phyloP scores from a whole-genome alignment of 2,113 vertebrate genomes.

The Ceratotherium simum region DNA sequence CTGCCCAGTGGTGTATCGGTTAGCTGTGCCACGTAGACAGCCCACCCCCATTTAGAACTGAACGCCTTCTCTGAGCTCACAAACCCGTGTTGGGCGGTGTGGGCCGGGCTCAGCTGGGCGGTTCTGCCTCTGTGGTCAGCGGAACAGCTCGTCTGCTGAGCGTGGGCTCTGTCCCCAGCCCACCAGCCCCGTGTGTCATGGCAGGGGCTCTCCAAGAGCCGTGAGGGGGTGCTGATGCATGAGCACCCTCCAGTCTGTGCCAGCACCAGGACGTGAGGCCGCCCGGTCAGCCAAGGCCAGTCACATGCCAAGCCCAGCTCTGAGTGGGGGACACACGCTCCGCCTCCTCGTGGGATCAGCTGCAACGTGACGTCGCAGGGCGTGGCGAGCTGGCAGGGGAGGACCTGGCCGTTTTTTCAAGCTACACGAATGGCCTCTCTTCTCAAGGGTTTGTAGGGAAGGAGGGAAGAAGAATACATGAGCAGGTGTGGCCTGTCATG shows the following conservation, averaged over 20 bases:
- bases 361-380: too few species aligned
- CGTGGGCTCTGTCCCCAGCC: neutral
- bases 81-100: accelerated
- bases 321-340: neutral
- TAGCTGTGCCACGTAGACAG: too few species aligned
- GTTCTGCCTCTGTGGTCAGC: too few species aligned
- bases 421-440: neutral
- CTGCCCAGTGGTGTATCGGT: too few species aligned
- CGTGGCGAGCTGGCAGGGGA: neutral
- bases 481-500: accelerated
- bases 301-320: neutral
- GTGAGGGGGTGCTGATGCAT: neutral
- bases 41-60: too few species aligned
- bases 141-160: neutral
- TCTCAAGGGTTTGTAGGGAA: accelerated
- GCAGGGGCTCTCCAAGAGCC: neutral
- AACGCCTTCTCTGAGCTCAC: neutral
- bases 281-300: neutral
- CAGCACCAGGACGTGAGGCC: neutral
- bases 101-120: too few species aligned
- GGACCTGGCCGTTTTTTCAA: accelerated
- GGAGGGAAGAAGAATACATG: accelerated
- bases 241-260: neutral
- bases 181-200: neutral
- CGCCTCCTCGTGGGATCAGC: neutral